These are phyloP conservation scores for Zalophus californianus DNA, from an alignment of 2,797 vertebrate genomes.

Conservation along the genomic window DNA sequence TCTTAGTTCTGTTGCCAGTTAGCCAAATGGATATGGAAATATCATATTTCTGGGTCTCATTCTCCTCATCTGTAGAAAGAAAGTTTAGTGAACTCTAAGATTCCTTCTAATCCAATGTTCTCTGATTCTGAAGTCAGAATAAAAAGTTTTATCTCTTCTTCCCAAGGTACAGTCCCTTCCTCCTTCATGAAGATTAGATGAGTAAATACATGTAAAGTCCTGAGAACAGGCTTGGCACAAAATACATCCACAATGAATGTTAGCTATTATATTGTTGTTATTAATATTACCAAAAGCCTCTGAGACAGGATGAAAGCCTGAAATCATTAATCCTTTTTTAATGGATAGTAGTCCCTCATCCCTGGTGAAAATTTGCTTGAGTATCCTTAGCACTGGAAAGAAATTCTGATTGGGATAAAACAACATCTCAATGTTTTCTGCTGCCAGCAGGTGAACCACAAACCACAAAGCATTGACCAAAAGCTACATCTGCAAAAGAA, in stretches of 20 bases:
- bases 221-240: background rate
- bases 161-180: background rate
- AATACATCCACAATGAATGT: background rate
- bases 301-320: background rate
- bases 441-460: conserved; percentile 60
- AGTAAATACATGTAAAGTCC: background rate
- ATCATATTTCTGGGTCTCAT: background rate
- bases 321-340: background rate
- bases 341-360: background rate
- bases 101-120: background rate
- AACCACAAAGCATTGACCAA: conserved; percentile 65
- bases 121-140: background rate
- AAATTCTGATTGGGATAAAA: conserved; percentile 39
- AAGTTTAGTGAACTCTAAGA: background rate
- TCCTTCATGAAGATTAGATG: background rate
- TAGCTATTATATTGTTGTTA: background rate
- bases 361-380: conserved; percentile 8
- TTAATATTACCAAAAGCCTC: background rate
- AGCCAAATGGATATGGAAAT: background rate
- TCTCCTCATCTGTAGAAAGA: background rate
- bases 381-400: background rate
- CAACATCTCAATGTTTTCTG: background rate
- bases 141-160: background rate
- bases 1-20: background rate
- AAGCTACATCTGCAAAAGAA: conserved; percentile 34